Evolutionary conservation across 2,888 invertebrate species (phyloP), one percentile per base, ranked within the genome.

Genomic region (Tupiocoris notatus): DNA sequence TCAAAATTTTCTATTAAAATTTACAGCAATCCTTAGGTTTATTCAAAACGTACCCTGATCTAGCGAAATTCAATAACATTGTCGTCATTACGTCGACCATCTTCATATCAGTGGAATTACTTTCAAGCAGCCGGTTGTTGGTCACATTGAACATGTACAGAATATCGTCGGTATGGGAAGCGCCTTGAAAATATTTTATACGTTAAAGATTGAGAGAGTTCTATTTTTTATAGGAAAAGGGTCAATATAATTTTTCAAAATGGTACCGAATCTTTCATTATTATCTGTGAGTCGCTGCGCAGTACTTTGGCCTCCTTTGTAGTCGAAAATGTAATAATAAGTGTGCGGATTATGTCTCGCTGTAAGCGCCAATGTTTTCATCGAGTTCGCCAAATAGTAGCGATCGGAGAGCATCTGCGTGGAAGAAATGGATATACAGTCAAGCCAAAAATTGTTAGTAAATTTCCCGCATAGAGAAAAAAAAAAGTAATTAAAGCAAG

Each of bases 161-260:
- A 6, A 70, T 21, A 24, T 78, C 78, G 58, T 78, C 78, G n/a
- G 77, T 75, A 22, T 78, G 78, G 20, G 78, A 74, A 0, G 74
- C 65, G 12, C 77, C 78, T 78, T n/a, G n/a, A n/a, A n/a, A n/a
- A n/a, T n/a, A n/a, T n/a, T n/a, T n/a, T n/a, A n/a, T n/a, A n/a
- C 16, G 18, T 20, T 7, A 59, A 59, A 20, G 16, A 62, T 2
- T 20, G 22, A 62, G 22, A 18, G 62, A n/a, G n/a, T n/a, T n/a
- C n/a, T n/a, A n/a, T n/a, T n/a, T n/a, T n/a, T n/a, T n/a, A n/a
- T n/a, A n/a, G n/a, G n/a, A n/a, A n/a, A n/a, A n/a, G n/a, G n/a
- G n/a, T n/a, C n/a, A n/a, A n/a, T n/a, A n/a, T n/a, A n/a, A n/a
- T n/a, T n/a, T n/a, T 12, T 16, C 59, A n/a, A 21, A 16, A 21